Conservation (phyloP, 2,113 vertebrate species). For the Tor tambroides region DNA sequence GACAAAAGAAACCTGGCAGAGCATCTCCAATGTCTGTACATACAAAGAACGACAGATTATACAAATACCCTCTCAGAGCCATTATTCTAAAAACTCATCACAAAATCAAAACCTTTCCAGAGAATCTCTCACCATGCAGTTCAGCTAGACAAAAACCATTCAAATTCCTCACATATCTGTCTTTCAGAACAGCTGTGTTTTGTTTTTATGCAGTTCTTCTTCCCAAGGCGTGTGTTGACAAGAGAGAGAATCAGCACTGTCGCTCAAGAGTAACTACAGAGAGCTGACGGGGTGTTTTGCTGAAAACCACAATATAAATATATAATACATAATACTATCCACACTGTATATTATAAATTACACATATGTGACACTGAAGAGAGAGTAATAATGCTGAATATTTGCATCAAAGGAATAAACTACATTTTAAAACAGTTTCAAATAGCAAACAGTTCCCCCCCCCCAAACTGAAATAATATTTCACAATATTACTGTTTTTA, state of each 20-base stretch:
- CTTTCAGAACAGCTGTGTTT: slow-evolving; percentile 64
- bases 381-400: too few species aligned
- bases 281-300: neutral
- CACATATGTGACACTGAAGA: too few species aligned
- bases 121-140: slow-evolving; percentile 54
- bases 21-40: neutral
- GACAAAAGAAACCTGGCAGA: neutral
- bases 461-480: too few species aligned
- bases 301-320: neutral
- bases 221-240: slow-evolving; percentile 69
- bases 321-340: too few species aligned
- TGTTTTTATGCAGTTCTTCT: slow-evolving; percentile 61
- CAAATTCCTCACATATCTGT: slow-evolving; percentile 63
- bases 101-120: neutral
- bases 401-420: too few species aligned
- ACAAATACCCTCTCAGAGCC: neutral
- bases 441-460: too few species aligned
- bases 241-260: slow-evolving; percentile 44
- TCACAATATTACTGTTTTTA: too few species aligned
- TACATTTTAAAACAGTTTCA: too few species aligned
- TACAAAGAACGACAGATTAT: neutral
- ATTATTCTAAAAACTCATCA: neutral
- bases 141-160: slow-evolving; percentile 42
- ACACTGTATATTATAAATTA: too few species aligned
- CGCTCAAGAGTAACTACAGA: neutral